Base-by-base conservation (phyloP, 2,113 vertebrate species). In the Halichoeres trimaculatus region DNA sequence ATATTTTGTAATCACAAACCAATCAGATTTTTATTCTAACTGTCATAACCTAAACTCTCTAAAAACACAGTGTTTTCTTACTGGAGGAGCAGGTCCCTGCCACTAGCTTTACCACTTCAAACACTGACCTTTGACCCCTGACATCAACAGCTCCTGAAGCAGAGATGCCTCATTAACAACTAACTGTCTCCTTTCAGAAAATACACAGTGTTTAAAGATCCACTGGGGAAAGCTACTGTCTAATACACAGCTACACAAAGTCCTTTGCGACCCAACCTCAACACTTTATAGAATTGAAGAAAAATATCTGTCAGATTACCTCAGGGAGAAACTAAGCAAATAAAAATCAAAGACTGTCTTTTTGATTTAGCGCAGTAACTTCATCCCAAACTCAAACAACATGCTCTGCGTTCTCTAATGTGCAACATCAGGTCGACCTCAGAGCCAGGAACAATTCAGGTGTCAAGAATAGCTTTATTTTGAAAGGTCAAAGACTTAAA, bases 71-170 rank as follows among this genome's bases (percentile, higher is more conserved):
- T 85, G 70, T 90, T 89, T 84, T 77, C 79, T 75, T 77, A 71
- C 38, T 56, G 60, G 74, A 80, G 70, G n/a, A 50, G 55, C 60
- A 69, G 30, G 78, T 81, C 72, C 26, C 10, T 83, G 88, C 84
- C 86, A 58, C 69, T 74, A 52, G 68, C 74, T 83, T 78, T 63
- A 69, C 73, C 59, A 71, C 92, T 88, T 87, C 75, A 83, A 82
- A 85, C 55, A 56, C 38, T 76, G 74, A 88, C 87, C 87, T 85
- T 59, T 89, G 88, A 84, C 89, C 34, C 65, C 16, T 78, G 59
- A 54, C 82, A 87, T 84, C 86, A 88, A 83, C 83, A 80, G 69
- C 83, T 88, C 72, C 70, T 35, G 14, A 30, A 41, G 53, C 47
- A 8, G 16, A n/a, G 36, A 67, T 47, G 70, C 63, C 70, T 84